Conservation (phyloP, 2,797 vertebrate genomes). For the Cheirogaleus major region DNA sequence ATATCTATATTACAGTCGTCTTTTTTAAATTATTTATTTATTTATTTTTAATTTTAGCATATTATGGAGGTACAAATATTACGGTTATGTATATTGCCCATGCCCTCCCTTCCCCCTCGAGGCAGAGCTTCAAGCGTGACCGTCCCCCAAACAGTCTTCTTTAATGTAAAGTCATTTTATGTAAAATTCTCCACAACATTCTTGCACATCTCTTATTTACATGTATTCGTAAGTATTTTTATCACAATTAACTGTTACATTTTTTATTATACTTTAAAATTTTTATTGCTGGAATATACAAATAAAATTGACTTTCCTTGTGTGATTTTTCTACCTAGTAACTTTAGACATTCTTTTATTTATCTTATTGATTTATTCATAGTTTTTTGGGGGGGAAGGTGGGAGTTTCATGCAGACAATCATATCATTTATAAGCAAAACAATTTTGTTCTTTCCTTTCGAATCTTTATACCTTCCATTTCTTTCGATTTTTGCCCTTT, state of each 20-base stretch:
- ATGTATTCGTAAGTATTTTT: neutral
- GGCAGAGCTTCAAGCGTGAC: too few species aligned
- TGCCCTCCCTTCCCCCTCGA: too few species aligned
- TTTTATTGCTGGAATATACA: neutral
- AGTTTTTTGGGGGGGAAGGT: neutral
- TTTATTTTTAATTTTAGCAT: too few species aligned
- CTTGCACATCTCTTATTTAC: neutral
- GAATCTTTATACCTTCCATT: neutral
- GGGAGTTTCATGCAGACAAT: neutral
- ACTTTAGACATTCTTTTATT: neutral
- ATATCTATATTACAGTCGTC: neutral
- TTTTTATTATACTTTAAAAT: neutral
- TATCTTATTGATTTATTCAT: neutral
- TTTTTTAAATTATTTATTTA: too few species aligned
- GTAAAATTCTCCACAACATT: neutral
- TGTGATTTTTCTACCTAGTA: neutral
- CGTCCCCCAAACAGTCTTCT: neutral
- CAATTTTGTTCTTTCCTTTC: neutral
- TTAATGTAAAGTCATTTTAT: neutral
- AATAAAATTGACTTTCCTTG: neutral
- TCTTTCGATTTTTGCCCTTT: neutral
- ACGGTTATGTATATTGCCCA: too few species aligned
- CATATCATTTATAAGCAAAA: neutral
- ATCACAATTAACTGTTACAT: neutral
- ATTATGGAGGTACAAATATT: too few species aligned